These are phyloP conservation scores for Oxyura jamaicensis DNA, from an alignment of 2,113 vertebrate genomes.

Conservation along the genomic window DNA sequence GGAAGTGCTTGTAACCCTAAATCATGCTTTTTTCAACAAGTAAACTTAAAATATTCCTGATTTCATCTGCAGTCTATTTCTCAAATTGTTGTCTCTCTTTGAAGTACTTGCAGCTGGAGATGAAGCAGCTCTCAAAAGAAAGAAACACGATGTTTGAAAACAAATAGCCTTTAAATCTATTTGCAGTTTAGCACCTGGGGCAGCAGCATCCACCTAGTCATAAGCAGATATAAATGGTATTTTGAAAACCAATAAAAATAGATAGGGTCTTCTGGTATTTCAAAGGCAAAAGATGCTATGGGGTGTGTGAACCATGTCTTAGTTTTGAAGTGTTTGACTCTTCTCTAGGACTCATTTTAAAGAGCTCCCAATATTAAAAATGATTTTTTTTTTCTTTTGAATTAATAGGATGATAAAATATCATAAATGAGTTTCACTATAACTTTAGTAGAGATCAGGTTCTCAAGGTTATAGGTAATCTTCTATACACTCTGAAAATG, in stretches of 20 bases:
- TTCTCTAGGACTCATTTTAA: background rate
- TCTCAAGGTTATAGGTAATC: background rate
- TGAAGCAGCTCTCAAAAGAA: slow-evolving; percentile 16
- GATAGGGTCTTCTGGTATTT: background rate
- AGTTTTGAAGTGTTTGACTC: background rate
- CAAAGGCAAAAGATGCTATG: background rate
- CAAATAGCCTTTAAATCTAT: slow-evolving; percentile 17
- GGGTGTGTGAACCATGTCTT: background rate
- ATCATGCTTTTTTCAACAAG: background rate
- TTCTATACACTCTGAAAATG: background rate
- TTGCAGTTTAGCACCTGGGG: background rate
- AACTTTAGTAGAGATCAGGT: background rate
- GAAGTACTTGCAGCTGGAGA: slow-evolving; percentile 50
- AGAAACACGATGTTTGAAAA: slow-evolving; percentile 28
- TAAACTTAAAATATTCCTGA: background rate
- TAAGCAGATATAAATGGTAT: background rate
- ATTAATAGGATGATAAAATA: background rate
- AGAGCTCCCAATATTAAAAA: background rate
- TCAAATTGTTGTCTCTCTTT: slow-evolving; percentile 41
- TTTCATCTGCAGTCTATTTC: slow-evolving; percentile 47
- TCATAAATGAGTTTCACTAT: background rate
- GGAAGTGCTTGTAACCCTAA: background rate
- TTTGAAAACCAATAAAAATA: background rate
- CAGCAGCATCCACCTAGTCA: background rate
- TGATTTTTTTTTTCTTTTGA: background rate